Conservation (phyloP, 53 echinoderm and acorn worm genomes). For the Stichopus horrens region DNA sequence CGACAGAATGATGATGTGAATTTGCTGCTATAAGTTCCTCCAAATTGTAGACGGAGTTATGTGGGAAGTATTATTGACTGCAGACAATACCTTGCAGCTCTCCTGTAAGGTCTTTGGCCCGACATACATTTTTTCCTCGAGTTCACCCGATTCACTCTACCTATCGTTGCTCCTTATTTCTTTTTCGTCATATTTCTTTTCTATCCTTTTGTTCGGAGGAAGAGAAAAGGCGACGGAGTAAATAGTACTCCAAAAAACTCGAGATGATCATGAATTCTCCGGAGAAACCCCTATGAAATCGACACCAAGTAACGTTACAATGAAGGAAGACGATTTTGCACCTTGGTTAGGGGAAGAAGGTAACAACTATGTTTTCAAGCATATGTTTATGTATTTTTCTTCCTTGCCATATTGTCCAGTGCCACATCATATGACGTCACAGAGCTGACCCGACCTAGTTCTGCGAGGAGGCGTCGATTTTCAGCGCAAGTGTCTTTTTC, state of each 20-base stretch:
- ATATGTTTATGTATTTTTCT: background rate
- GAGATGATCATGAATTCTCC: constrained; percentile 1
- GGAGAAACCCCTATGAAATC: background rate
- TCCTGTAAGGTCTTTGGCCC: background rate
- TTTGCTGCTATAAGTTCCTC: no score
- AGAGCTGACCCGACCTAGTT: background rate
- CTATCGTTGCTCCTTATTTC: background rate
- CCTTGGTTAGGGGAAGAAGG: background rate
- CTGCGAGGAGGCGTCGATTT: background rate
- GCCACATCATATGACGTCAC: background rate
- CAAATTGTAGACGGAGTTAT: no score
- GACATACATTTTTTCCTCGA: background rate
- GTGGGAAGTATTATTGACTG: background rate
- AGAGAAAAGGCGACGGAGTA: background rate
- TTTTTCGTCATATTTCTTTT: background rate
- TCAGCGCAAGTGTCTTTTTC: no score
- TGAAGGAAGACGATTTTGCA: background rate
- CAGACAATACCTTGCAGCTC: background rate
- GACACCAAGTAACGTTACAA: background rate
- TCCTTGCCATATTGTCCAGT: background rate
- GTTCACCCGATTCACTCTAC: background rate
- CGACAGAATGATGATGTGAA: no score
- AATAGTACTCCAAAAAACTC: background rate
- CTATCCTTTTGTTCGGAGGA: background rate
- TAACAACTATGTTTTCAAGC: background rate